These are phyloP conservation scores for Hetaerina americana DNA, from an alignment of 1,140 invertebrate genomes.

Conservation along the genomic window DNA sequence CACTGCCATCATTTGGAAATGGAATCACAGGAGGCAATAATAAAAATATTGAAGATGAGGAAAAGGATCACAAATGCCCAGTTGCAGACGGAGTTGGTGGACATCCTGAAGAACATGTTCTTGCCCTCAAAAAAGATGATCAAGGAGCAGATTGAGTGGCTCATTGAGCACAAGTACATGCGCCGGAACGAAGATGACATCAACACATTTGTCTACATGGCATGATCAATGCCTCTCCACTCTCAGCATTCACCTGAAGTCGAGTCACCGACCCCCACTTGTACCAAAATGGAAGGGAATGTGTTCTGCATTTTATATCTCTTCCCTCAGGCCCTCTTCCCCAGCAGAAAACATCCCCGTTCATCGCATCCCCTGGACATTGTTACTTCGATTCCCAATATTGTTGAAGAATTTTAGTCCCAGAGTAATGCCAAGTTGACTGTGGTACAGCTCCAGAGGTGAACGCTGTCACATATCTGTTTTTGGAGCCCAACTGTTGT, in stretches of 20 bases:
- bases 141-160: slow-evolving; percentile 98
- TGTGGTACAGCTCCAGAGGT: not conserved
- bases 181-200: slow-evolving; percentile 91
- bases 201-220: slow-evolving; percentile 96
- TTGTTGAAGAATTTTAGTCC: not conserved
- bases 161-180: slow-evolving; percentile 98
- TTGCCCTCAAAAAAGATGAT: slow-evolving; percentile 98
- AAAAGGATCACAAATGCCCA: slow-evolving; percentile 88
- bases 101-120: slow-evolving; percentile 99
- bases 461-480: not conserved
- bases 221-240: slow-evolving; percentile 41
- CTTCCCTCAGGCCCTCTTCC: not conserved
- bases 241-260: not conserved
- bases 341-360: not conserved
- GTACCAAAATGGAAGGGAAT: not conserved
- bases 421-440: not conserved
- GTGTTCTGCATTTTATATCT: not conserved
- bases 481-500: not conserved
- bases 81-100: slow-evolving; percentile 89
- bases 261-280: no score
- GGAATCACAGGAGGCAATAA: slow-evolving; percentile 78
- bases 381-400: not conserved
- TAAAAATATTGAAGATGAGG: slow-evolving; percentile 97
- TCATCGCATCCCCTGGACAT: not conserved
- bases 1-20: no score